Evolutionary conservation across 2,888 invertebrate genomes (phyloP).

Genomic region (Drosophila anomelani): DNA sequence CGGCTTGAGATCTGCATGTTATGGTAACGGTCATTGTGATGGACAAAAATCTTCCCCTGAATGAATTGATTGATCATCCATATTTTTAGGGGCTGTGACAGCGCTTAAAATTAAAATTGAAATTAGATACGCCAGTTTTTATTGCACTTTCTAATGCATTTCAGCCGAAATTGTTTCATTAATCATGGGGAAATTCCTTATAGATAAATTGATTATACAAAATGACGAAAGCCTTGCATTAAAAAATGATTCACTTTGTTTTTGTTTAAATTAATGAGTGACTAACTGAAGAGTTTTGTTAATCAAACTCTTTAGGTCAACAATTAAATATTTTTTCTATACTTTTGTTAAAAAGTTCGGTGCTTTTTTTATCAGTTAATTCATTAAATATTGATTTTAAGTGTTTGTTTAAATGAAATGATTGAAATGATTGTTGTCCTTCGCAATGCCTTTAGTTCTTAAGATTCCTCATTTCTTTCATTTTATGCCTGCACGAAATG

Average conservation of each 20-base stretch:
- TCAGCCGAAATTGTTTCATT: conserved; percentile 12
- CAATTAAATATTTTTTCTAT: neutral
- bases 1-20: conserved; percentile 55
- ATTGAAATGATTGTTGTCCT: neutral
- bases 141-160: conserved; percentile 19
- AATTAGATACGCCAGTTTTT: conserved; percentile 9
- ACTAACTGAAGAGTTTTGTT: conserved; percentile 5
- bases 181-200: conserved; percentile 30
- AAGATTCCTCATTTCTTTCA: conserved; percentile 29
- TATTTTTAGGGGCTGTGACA: conserved; percentile 18
- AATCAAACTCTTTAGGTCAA: neutral
- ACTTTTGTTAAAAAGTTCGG: neutral
- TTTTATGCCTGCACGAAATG: conserved; percentile 27
- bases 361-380: neutral
- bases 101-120: neutral
- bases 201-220: neutral
- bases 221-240: conserved; percentile 2
- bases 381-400: neutral
- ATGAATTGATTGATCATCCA: conserved; percentile 1
- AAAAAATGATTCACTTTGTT: conserved; percentile 21
- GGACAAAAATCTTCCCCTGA: neutral
- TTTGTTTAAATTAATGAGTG: neutral
- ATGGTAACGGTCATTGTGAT: conserved; percentile 9
- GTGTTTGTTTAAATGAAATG: neutral
- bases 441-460: conserved; percentile 9